Evolutionary conservation across 2,113 vertebrate species (phyloP), one percentile per base, ranked within the genome.

Genomic region (Dasyurus viverrinus): DNA sequence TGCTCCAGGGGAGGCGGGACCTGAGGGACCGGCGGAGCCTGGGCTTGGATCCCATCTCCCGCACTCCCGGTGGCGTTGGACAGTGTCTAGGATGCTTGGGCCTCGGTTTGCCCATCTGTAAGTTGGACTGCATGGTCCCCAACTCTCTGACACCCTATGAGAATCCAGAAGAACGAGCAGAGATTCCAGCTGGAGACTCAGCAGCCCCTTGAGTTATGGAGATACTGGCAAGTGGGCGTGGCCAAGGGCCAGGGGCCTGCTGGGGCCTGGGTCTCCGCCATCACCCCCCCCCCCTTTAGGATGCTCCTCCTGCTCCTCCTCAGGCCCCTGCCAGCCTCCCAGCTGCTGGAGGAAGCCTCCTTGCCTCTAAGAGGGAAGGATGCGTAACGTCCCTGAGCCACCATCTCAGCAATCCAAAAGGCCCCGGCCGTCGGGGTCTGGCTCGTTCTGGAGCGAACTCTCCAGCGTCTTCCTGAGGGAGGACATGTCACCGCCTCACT

Each of bases 1-100:
- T 16, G 1, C n/a, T 1, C 10, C 22, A 42, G 6, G 68, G 42
- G n/a, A 42, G 42, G n/a, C 16, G 22, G 68, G 60, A 5, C n/a
- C 27, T 0, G 1, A n/a, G 68, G 42, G 19, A 2, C 19, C 19
- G 0, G 19, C 1, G 68, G n/a, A 23, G 16, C 16, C n/a, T 8
- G 6, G n/a, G 8, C n/a, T 19, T 0, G 36, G 19, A 76, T n/a
- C 68, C 36, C 30, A 14, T 1, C 57, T 36, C 30, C 1, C 2
- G 16, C 0, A 3, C 16, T 8, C 36, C n/a, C 16, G 19, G 68
- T 84, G 68, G 42, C 11, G 19, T n/a, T 22, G 68, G 68, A 42
- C 36, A 23, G 2, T 42, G 36, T 19, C 19, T 42, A 0, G 7
- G 2, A n/a, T 22, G n/a, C n/a, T 84, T n/a, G n/a, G 68, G 68